Evolutionary conservation across 2,113 vertebrate species (phyloP).

Genomic region (Centropristis striata): DNA sequence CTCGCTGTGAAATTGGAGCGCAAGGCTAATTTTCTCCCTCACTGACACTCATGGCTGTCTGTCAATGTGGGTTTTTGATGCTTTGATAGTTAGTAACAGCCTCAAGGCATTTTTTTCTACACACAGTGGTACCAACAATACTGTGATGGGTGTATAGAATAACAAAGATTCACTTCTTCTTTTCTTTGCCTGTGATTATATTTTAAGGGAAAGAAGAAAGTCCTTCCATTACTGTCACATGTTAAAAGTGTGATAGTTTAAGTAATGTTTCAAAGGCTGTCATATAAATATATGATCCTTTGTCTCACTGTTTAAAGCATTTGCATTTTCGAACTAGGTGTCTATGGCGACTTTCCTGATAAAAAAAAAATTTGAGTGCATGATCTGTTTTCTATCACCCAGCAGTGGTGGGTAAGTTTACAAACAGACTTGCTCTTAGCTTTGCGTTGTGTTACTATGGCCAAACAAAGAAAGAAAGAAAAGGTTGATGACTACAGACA

Average conservation of each 20-base stretch:
- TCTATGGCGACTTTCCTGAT: no score
- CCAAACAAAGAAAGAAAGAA: no score
- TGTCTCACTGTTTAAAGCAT: no score
- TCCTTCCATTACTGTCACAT: background rate
- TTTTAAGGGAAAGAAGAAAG: background rate
- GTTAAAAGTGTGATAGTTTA: background rate
- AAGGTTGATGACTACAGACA: no score
- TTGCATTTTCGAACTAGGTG: no score
- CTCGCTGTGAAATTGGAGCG: conserved; percentile 61
- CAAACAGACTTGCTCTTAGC: no score
- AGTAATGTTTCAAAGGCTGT: no score
- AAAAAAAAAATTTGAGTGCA: no score
- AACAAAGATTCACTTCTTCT: background rate
- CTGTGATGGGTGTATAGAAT: conserved; percentile 3
- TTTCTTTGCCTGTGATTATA: background rate
- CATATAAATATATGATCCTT: no score
- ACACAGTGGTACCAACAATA: background rate
- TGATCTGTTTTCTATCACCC: no score
- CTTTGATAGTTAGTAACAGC: conserved; percentile 48
- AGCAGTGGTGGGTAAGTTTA: no score
- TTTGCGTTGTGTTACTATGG: no score
- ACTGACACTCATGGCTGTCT: conserved; percentile 47
- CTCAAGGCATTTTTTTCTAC: conserved; percentile 22
- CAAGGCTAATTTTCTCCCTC: conserved; percentile 64
- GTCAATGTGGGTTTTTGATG: conserved; percentile 64